Percentiles rank a stretch among this genome's conserved stretches.
These are phyloP conservation scores for Augochlora pura DNA, from an alignment of 1,140 invertebrate genomes.

Conservation along the genomic window DNA sequence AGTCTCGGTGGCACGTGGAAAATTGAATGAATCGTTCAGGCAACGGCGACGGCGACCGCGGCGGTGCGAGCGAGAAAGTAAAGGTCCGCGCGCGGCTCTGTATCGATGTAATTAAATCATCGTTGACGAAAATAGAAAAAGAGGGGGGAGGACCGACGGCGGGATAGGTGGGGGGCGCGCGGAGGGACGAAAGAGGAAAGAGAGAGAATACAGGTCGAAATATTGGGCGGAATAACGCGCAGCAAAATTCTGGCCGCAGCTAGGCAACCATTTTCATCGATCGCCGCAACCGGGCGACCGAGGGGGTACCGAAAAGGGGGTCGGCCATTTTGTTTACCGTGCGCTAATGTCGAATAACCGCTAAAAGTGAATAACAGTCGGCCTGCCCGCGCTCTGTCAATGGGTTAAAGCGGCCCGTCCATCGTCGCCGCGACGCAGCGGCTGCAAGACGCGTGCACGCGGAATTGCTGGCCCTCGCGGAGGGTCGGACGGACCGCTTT, in stretches of 20 bases:
- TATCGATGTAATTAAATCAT: slow-evolving; percentile 42
- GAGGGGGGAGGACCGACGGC: background rate
- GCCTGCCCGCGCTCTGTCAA: background rate
- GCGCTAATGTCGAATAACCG: slow-evolving; percentile 52
- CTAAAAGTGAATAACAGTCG: slow-evolving; percentile 50
- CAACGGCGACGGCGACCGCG: background rate
- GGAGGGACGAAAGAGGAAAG: background rate
- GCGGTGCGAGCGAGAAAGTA: background rate
- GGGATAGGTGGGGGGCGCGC: background rate
- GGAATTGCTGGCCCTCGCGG: too few species aligned
- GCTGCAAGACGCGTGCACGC: too few species aligned
- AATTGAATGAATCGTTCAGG: background rate
- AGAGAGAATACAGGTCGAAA: slow-evolving; percentile 43
- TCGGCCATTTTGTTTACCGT: slow-evolving; percentile 55
- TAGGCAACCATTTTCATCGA: slow-evolving; percentile 61
- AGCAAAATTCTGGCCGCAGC: slow-evolving; percentile 57
- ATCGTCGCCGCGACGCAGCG: background rate
- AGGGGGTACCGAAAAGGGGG: slow-evolving; percentile 45
- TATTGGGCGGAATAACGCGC: slow-evolving; percentile 48
- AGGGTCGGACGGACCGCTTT: too few species aligned
- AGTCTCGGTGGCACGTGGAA: too few species aligned
- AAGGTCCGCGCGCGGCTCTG: background rate
- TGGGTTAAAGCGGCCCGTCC: background rate
- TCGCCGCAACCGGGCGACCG: slow-evolving; percentile 33
- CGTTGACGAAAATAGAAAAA: slow-evolving; percentile 31